A percentile compares a stretch with the other conserved stretches of the same genome.
Conservation (phyloP, 2,113 vertebrate genomes). For the Sitta europaea region DNA sequence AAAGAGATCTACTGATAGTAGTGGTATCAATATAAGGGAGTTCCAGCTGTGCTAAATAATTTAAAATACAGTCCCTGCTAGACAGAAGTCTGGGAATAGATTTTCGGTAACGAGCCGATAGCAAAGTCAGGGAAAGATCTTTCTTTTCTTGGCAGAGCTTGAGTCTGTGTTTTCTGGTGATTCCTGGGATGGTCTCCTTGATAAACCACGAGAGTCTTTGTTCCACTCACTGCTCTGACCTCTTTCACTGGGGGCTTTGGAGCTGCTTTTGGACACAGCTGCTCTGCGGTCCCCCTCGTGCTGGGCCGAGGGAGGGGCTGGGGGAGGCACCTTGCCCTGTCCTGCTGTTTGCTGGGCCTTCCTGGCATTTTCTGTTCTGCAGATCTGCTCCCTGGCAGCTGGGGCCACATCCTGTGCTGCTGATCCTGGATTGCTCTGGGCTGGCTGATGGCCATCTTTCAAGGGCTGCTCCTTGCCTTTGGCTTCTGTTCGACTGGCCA, state of each 20-base stretch:
- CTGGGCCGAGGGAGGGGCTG: neutral
- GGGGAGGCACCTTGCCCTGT: neutral
- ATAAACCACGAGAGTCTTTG: neutral
- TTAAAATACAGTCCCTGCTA: neutral
- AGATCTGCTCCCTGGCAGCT: neutral
- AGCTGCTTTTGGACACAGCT: neutral
- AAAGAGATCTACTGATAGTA: neutral
- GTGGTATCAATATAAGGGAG: neutral
- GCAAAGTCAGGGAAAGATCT: conserved; percentile 15
- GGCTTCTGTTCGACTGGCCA: conserved; percentile 36
- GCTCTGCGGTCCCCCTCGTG: neutral
- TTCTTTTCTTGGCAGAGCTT: conserved; percentile 53
- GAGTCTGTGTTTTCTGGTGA: neutral
- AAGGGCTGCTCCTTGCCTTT: neutral
- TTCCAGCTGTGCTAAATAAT: neutral
- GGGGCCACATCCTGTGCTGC: neutral
- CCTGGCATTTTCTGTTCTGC: neutral
- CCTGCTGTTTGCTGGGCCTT: neutral
- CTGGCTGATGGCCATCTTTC: neutral
- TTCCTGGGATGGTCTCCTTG: neutral
- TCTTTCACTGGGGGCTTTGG: neutral
- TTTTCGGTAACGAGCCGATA: neutral
- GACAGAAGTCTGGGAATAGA: neutral
- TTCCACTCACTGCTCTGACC: neutral
- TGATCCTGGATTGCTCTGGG: neutral